These are phyloP conservation scores for Burhinus oedicnemus DNA, from an alignment of 2,113 vertebrate species.

Conservation along the genomic window DNA sequence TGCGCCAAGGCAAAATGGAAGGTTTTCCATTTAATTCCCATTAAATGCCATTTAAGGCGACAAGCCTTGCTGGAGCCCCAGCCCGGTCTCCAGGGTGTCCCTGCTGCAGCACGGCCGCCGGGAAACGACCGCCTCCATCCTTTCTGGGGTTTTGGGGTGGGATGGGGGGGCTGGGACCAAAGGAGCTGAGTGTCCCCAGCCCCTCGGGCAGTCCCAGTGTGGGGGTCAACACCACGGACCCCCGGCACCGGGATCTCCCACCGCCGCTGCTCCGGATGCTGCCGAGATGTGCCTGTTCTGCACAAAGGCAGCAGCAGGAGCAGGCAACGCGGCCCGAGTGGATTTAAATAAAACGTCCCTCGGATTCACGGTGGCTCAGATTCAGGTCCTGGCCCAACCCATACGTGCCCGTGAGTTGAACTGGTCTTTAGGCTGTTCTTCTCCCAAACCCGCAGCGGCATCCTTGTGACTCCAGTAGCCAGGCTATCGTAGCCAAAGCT, in stretches of 20 bases:
- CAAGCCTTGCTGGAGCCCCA: background rate
- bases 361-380: background rate
- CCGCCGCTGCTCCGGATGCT: background rate
- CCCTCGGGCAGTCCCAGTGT: too few relatives aligned
- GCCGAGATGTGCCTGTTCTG: background rate
- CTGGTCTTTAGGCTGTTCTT: background rate
- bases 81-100: background rate
- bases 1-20: background rate
- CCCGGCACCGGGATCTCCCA: background rate
- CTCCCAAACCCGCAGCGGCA: background rate
- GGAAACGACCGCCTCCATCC: background rate
- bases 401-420: fast-evolving
- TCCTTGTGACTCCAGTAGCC: background rate
- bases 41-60: background rate
- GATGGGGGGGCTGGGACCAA: background rate
- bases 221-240: background rate
- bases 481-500: background rate
- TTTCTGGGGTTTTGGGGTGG: background rate
- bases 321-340: background rate
- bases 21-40: background rate
- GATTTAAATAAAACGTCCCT: background rate
- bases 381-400: background rate
- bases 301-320: background rate
- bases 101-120: background rate
- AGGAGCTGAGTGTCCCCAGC: background rate